Conservation (phyloP, 2,113 vertebrate genomes). For the Anolis carolinensis region DNA sequence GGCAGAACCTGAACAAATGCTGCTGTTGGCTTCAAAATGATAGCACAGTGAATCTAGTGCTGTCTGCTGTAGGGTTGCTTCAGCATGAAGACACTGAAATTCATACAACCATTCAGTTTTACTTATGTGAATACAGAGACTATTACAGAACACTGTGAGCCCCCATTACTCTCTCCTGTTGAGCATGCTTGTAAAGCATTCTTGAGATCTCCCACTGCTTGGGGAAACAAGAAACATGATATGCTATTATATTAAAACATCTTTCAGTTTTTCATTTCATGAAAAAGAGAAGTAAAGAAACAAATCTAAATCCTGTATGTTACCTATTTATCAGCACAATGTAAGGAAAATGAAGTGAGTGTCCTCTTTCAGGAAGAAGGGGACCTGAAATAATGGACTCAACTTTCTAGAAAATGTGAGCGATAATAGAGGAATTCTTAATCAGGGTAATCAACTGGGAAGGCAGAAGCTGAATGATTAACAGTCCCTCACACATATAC, state of each 20-base stretch:
- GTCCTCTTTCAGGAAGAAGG: background rate
- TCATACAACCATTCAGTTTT: background rate
- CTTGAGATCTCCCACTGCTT: background rate
- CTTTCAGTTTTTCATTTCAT: background rate
- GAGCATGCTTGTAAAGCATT: background rate
- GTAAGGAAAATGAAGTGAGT: background rate
- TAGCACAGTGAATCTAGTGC: background rate
- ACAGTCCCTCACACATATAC: no score
- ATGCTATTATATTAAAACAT: background rate
- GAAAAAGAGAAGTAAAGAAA: background rate
- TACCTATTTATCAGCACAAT: background rate
- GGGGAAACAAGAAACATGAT: background rate
- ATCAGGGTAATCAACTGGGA: no score
- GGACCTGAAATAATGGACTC: background rate
- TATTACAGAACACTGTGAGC: background rate
- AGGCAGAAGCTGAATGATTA: no score
- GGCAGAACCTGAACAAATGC: background rate
- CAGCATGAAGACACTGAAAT: background rate
- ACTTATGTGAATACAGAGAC: background rate
- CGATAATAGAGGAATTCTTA: no score
- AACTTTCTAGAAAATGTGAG: no score
- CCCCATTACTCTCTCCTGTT: background rate
- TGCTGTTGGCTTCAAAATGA: background rate
- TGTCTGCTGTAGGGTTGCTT: background rate
- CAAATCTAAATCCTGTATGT: background rate